phyloP scores from a whole-genome alignment of 2,113 vertebrate genomes.

The Thermophis baileyi region DNA sequence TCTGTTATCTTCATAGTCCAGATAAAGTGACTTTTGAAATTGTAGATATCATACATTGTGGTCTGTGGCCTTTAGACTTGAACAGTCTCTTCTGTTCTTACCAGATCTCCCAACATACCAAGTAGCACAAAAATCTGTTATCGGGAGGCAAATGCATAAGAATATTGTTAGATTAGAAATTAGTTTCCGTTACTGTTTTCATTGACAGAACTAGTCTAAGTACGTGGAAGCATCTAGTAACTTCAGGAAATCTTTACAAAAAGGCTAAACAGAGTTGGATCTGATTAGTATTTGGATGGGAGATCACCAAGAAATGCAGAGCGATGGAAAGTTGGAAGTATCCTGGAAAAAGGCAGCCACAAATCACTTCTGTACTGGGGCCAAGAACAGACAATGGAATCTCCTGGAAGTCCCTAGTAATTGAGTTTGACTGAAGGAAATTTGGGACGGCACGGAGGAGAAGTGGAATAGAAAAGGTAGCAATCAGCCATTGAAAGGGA shows the following conservation, averaged over 20 bases:
- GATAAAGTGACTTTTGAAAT: background rate
- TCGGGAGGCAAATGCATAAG: background rate
- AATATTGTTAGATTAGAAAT: background rate
- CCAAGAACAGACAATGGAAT: background rate
- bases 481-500: background rate
- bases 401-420: background rate
- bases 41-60: background rate
- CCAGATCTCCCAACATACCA: background rate
- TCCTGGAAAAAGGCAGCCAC: background rate
- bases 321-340: background rate
- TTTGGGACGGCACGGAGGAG: too few relatives aligned
- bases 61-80: background rate
- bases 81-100: background rate
- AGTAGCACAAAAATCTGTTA: background rate
- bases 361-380: background rate
- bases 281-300: background rate
- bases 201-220: background rate
- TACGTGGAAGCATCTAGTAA: background rate
- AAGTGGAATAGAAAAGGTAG: too few relatives aligned
- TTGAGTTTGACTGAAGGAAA: background rate
- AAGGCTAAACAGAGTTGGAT: background rate
- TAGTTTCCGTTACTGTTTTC: background rate
- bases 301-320: background rate
- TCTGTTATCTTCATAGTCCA: background rate
- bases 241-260: background rate